Evolutionary conservation across 1,140 invertebrate genomes (phyloP), one percentile per base, ranked within the genome.

Genomic region (Drosophila tsacasi): DNA sequence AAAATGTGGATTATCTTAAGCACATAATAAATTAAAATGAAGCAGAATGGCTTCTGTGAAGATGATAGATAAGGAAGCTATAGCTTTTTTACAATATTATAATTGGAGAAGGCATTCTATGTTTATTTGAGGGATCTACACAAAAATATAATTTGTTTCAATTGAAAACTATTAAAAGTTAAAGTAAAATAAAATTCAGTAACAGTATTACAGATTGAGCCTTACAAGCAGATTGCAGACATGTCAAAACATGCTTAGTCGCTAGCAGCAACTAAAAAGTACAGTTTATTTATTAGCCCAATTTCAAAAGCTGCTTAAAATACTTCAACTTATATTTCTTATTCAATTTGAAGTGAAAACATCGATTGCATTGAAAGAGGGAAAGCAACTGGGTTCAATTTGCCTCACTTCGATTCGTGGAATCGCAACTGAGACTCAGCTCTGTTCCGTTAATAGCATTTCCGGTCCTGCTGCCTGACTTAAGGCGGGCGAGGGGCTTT

Each of bases 361-460:
- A n/a, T 49, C 8, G n/a, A 49, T 17, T 49, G 50, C 50, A 32
- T 21, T 13, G 30, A 52, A 30, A 7, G 27, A 8, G 17, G 6
- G n/a, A 13, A n/a, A 32, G 15, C 27, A 19, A 32, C 2, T 52
- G 2, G 9, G 15, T 55, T 35, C 19, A 35, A 23, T 37, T 55
- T 17, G 54, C 15, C n/a, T 39, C 9, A 10, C 9, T 57, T 39
- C 35, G 15, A 25, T 21, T 39, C 35, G 5, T 3, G 35, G 54
- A 57, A 25, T 25, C 9, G 21, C 35, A 25, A 57, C n/a, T 25
- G 32, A 21, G 9, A 32, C 49, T 19, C n/a, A 21, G 21, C 21
- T 39, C 21, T 7, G 52, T 39, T 39, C 54, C 35, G 10, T 57
- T 39, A 39, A 57, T 57, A 57, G 54, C 35, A 39, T 25, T 39